These are phyloP conservation scores for Myzus persicae DNA, from an alignment of 1,140 invertebrate genomes.

Conservation along the genomic window DNA sequence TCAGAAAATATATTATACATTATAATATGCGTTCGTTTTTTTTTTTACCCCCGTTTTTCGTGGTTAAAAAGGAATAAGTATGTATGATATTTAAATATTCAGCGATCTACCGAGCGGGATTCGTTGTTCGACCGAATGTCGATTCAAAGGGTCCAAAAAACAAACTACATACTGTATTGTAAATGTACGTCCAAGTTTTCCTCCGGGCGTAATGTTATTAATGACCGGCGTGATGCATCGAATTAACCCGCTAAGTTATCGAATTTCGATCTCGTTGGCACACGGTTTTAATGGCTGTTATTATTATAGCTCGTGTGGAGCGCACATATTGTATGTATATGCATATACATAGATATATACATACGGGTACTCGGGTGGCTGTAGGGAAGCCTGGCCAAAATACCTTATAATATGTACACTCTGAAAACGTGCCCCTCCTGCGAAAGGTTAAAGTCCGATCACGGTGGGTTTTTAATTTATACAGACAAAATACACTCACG, in stretches of 20 bases:
- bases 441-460: background rate
- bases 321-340: background rate
- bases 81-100: background rate
- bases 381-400: background rate
- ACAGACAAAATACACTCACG: too few relatives aligned
- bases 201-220: background rate
- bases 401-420: background rate
- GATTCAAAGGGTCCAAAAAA: background rate
- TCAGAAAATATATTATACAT: background rate
- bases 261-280: conserved; percentile 33
- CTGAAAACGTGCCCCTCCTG: background rate
- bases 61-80: background rate
- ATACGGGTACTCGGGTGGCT: too few relatives aligned
- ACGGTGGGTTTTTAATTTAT: background rate
- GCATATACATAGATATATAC: too few relatives aligned
- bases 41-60: background rate
- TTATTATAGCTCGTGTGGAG: background rate
- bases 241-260: conserved; percentile 10
- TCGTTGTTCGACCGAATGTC: background rate
- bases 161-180: background rate
- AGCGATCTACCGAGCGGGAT: background rate
- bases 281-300: background rate
- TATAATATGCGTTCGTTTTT: too few relatives aligned
- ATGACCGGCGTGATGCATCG: background rate
- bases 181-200: conserved; percentile 1